Evolutionary conservation across 2,113 vertebrate genomes (phyloP).

Genomic region (Epinephelus lanceolatus): DNA sequence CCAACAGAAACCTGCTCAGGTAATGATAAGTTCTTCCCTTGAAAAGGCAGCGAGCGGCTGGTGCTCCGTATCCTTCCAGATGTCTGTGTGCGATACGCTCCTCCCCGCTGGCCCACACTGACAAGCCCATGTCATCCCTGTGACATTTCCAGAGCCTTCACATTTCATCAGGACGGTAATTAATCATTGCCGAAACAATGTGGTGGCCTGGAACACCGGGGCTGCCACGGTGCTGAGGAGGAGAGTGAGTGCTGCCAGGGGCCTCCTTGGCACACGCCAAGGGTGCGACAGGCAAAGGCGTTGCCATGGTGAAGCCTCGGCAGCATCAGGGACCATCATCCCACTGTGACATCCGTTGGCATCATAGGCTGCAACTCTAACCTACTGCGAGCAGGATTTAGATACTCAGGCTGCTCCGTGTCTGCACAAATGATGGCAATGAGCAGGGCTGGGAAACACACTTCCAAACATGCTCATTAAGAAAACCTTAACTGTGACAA

Average conservation of each 20-base stretch:
- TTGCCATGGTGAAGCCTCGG: conserved; percentile 65
- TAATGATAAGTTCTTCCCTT: conserved; percentile 33
- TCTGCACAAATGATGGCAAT: conserved; percentile 1
- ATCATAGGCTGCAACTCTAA: conserved; percentile 35
- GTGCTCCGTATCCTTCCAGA: conserved; percentile 65
- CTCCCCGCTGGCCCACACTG: conserved; percentile 68
- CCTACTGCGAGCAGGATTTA: conserved; percentile 13
- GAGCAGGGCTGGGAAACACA: neutral
- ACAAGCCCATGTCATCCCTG: conserved; percentile 75
- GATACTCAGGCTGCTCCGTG: neutral
- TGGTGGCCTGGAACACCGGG: conserved; percentile 65
- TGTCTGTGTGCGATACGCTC: conserved; percentile 62
- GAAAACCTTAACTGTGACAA: neutral
- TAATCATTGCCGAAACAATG: conserved; percentile 82
- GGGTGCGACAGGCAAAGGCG: conserved; percentile 44
- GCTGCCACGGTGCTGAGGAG: conserved; percentile 47
- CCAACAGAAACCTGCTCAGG: conserved; percentile 12
- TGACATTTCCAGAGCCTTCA: conserved; percentile 83
- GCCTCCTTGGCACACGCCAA: conserved; percentile 44
- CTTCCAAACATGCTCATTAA: conserved; percentile 10
- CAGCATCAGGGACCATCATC: conserved; percentile 42
- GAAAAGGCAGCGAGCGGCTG: conserved; percentile 51
- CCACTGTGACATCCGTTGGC: conserved; percentile 54
- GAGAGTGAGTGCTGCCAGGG: conserved; percentile 60
- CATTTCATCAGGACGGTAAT: conserved; percentile 83